A percentile compares a stretch with the other conserved stretches of the same genome.
Conservation (phyloP, 2,113 vertebrate genomes). For the Tragelaphus scriptus region DNA sequence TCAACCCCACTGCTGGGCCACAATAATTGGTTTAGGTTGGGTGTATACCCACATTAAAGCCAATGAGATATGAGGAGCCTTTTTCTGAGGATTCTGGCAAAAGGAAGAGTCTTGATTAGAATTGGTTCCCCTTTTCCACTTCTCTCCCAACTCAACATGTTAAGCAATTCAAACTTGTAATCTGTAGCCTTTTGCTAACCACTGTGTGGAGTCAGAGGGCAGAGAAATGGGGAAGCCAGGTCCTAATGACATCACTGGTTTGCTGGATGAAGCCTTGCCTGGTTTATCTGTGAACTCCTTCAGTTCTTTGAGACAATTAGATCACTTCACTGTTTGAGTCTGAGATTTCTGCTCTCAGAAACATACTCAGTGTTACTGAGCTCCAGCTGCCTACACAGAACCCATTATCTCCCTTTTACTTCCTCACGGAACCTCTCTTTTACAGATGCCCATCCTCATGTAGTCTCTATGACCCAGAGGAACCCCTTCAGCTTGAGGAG, state of each 20-base stretch:
- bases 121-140: not conserved
- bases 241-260: not conserved
- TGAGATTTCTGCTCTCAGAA: not conserved
- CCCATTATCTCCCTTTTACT: not conserved
- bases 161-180: not conserved
- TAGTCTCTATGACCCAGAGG: not conserved
- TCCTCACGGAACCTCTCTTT: not conserved
- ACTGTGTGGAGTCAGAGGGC: not conserved
- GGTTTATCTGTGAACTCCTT: not conserved
- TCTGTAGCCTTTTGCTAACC: not conserved
- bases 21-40: not conserved
- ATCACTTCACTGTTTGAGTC: not conserved
- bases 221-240: not conserved
- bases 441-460: not conserved
- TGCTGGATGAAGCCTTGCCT: not conserved
- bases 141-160: not conserved
- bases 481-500: not conserved
- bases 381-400: not conserved
- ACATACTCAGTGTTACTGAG: not conserved
- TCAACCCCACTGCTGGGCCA: not conserved
- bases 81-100: not conserved
- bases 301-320: not conserved
- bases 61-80: not conserved
- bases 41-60: not conserved
- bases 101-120: not conserved